Evolutionary conservation across 2,797 vertebrate species (phyloP), one percentile per base, ranked within the genome.

Genomic region (Kryptopterus vitreolus): DNA sequence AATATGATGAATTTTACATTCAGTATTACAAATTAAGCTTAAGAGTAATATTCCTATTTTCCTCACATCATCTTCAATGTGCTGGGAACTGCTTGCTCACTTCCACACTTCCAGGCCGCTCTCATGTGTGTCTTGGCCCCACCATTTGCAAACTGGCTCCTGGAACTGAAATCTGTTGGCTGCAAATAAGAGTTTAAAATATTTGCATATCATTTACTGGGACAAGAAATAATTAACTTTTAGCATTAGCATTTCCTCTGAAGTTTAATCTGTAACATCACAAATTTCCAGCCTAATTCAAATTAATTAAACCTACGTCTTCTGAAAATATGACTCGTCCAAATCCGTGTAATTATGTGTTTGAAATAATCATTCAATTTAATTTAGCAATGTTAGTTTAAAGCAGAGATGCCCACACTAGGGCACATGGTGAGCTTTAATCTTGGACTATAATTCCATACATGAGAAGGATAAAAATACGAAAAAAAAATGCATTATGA

Each of bases 1-100:
- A 31, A 15, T 61, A 61, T 61, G 59, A 61, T 31, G 29, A 61
- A 61, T 31, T n/a, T n/a, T n/a, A n/a, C n/a, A 61, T 61, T 61
- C 13, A 61, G 26, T 61, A 61, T 31, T 61, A 18, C 6, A 10
- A 31, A 61, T 61, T 31, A 61, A 29, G 15, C 29, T 61, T 61
- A 18, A 2, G 59, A 16, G 2, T 61, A 61, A 33, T 16, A 18
- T 18, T 15, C 9, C 29, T 61, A 13, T n/a, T 29, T 61, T 15
- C 15, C 26, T 26, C 5, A 61, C 1, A 2, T 61, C 58, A 61
- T 2, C 26, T 15, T 61, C 2, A 31, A 26, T 61, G 29, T 61
- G 16, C 59, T 61, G 15, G 26, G 15, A 59, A 15, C 15, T 18
- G 26, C 16, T 31, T 31, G 26, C 29, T 61, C 16, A 61, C 18